Conservation (phyloP, 2,888 invertebrate species). For the Tipula lateralis region DNA sequence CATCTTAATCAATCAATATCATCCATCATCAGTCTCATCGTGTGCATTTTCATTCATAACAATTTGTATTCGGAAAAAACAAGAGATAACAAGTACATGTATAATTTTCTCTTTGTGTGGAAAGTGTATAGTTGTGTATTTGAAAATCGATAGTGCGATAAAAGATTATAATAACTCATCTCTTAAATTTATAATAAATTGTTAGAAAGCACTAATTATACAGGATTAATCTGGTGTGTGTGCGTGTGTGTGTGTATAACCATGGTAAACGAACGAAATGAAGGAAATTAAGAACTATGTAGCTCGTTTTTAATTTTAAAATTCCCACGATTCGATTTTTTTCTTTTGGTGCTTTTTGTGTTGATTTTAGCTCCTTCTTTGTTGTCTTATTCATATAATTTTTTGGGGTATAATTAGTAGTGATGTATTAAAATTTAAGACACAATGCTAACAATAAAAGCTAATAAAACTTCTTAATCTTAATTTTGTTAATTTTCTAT, state of each 20-base stretch:
- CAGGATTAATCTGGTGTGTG: neutral
- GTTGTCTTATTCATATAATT: neutral
- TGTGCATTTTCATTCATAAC: constrained; percentile 1
- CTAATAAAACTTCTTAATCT: constrained; percentile 6
- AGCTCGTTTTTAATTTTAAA: neutral
- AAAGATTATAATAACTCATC: neutral
- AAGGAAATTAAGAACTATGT: neutral
- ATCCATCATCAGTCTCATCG: neutral
- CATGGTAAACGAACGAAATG: neutral
- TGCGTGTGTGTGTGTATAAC: neutral
- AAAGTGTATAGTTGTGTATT: neutral
- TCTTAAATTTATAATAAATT: neutral
- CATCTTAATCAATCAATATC: constrained; percentile 11
- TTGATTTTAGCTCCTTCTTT: neutral
- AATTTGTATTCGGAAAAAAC: neutral
- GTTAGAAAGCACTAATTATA: too few species aligned
- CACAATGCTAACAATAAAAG: constrained; percentile 7
- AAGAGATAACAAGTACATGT: neutral
- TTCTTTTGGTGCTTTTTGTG: neutral
- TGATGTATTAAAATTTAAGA: constrained; percentile 1
- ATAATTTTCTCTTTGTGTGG: neutral
- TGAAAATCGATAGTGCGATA: neutral
- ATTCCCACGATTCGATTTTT: constrained; percentile 19
- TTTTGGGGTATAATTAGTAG: constrained; percentile 11
- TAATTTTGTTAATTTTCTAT: constrained; percentile 4